Evolutionary conservation across 2,797 vertebrate species (phyloP).

Genomic region (Microcaecilia unicolor): DNA sequence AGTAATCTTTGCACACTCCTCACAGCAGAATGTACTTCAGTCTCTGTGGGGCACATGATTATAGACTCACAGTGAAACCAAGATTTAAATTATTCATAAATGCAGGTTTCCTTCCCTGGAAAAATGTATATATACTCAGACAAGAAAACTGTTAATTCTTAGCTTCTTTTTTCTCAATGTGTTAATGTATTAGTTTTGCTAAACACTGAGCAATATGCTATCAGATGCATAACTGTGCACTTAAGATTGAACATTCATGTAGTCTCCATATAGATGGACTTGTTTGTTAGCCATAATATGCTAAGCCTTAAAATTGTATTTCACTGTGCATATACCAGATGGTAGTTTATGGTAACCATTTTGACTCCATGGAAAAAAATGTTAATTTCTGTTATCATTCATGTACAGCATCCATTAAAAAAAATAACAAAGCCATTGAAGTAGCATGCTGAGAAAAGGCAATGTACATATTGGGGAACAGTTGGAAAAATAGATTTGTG

Average conservation of each 20-base stretch:
- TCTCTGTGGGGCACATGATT: slow-evolving; percentile 27
- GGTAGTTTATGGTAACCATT: neutral
- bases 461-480: too few relatives aligned
- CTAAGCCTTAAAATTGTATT: slow-evolving; percentile 7
- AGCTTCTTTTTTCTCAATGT: slow-evolving; percentile 35
- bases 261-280: too few relatives aligned
- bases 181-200: slow-evolving; percentile 8
- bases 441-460: too few relatives aligned
- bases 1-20: slow-evolving; percentile 38
- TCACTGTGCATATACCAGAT: neutral
- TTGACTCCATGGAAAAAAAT: neutral
- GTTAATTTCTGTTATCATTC: neutral
- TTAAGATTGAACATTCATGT: neutral
- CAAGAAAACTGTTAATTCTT: slow-evolving; percentile 21
- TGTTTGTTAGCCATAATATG: slow-evolving; percentile 22
- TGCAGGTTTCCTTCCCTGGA: slow-evolving; percentile 21
- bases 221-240: slow-evolving; percentile 16
- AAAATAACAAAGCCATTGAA: too few relatives aligned
- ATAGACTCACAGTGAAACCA: slow-evolving; percentile 23
- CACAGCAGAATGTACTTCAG: slow-evolving; percentile 32
- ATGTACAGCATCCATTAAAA: too few relatives aligned
- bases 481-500: too few relatives aligned
- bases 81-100: slow-evolving; percentile 46
- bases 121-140: slow-evolving; percentile 29
- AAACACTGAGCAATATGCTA: slow-evolving; percentile 12